These are phyloP conservation scores for Anseranas semipalmata DNA, from an alignment of 2,113 vertebrate species.

Conservation along the genomic window DNA sequence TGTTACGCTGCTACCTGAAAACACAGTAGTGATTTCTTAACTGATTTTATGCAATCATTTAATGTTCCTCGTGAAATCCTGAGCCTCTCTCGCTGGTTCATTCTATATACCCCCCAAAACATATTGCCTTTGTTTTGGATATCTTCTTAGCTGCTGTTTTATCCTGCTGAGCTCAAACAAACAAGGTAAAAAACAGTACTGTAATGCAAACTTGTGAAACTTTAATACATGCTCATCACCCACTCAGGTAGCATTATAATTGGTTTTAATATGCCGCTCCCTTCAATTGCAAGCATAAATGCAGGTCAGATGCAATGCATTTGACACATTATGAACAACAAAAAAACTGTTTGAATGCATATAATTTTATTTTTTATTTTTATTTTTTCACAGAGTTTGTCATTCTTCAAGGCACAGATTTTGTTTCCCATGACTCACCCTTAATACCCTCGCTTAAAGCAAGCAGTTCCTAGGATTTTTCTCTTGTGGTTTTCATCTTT, in stretches of 20 bases:
- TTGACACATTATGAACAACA: background rate
- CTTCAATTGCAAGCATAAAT: background rate
- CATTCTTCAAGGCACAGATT: conserved; percentile 32
- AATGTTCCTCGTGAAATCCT: background rate
- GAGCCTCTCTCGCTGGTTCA: background rate
- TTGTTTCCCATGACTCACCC: background rate
- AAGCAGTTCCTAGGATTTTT: background rate
- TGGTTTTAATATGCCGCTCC: background rate
- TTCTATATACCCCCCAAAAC: background rate
- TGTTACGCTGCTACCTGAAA: background rate
- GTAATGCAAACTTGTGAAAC: background rate
- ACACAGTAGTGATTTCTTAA: background rate
- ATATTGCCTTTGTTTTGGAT: background rate
- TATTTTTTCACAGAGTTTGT: too few species aligned
- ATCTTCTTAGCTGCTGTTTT: background rate
- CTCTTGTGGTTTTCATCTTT: background rate
- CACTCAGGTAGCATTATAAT: background rate
- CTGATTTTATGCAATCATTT: background rate
- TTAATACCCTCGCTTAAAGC: background rate
- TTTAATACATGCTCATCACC: background rate
- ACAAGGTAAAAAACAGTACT: background rate
- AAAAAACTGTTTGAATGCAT: background rate
- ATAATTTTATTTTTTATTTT: too few species aligned
- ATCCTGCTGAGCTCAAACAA: background rate
- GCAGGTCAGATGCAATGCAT: background rate